Evolutionary conservation across 1,140 invertebrate species (phyloP).

Genomic region (Drosophila bifasciata): DNA sequence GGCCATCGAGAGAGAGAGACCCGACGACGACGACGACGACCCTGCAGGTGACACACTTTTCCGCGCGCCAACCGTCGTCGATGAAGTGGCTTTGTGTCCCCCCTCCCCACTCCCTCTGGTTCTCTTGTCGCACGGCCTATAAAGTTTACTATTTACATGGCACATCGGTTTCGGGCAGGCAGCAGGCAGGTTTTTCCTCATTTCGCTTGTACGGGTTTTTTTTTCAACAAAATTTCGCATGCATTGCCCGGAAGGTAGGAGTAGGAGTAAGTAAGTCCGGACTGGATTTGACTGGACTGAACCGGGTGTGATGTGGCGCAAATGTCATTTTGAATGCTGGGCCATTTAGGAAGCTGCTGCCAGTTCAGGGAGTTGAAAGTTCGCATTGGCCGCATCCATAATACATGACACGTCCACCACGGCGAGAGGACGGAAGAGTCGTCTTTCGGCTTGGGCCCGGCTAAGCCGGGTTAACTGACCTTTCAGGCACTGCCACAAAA

Average conservation of each 20-base stretch:
- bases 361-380: conserved; percentile 45
- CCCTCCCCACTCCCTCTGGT: conserved; percentile 14
- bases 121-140: conserved; percentile 1
- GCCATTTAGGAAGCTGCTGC: conserved; percentile 38
- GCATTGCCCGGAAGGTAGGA: conserved; percentile 54
- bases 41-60: conserved; percentile 78
- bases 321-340: conserved; percentile 68
- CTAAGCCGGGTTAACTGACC: conserved; percentile 67
- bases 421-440: conserved; percentile 34
- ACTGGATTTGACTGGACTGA: background rate
- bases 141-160: conserved; percentile 69
- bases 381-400: conserved; percentile 71
- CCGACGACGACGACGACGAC: no score
- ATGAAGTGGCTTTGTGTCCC: conserved; percentile 67
- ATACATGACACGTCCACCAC: conserved; percentile 53
- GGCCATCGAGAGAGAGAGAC: conserved; percentile 29
- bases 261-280: background rate
- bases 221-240: conserved; percentile 66
- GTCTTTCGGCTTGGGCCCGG: conserved; percentile 44
- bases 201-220: conserved; percentile 22
- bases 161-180: conserved; percentile 65
- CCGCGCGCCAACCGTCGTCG: conserved; percentile 63
- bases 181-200: conserved; percentile 31
- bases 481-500: conserved; percentile 40
- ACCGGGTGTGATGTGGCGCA: conserved; percentile 62